Base-by-base conservation (phyloP, 2,888 invertebrate species). In the Phortica magna region DNA sequence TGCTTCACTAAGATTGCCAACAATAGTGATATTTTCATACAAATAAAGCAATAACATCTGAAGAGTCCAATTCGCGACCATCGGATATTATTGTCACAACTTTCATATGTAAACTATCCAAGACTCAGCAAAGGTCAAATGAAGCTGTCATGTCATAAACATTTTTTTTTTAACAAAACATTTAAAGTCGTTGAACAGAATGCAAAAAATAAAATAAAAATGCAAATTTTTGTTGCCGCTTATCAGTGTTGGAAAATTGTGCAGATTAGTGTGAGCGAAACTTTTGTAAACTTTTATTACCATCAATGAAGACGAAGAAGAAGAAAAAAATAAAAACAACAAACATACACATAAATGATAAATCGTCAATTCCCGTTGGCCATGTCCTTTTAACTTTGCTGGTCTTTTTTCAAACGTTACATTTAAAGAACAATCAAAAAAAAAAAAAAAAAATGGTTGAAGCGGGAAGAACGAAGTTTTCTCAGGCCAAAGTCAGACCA, bases 291-390 rank as follows among this genome's bases (percentile, higher is more conserved):
- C 59, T 31, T 78, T 74, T 65, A 10, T 41, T 71, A 43, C 22
- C 12, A 76, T 76, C 74, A 67, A 41, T 76, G 76, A 78, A 76
- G 31, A 41, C 70, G 17, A 14, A 55, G 17, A 1, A 10, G 10
- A 1, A 55, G n/a, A 55, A 59, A 59, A 59, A 59, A 10, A 67
- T 42, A 41, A 67, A 53, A 71, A 55, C 17, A 61, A 4, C 59
- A 12, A 14, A 12, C 59, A 3, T 61, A 61, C 12, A 55, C 14
- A 83, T 82, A 83, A 84, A 85, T 85, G 84, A 86, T 86, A 85
- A 88, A 88, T 87, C 79, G 81, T 77, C 78, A 81, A 81, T 78
- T 85, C 85, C 83, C 84, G 76, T 72, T 80, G 84, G 84, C 81
- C 75, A 82, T 84, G 80, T 82, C 78, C 78, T 77, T 79, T 74